Evolutionary conservation across 2,113 vertebrate species (phyloP).

Genomic region (Neodontobutis hainanensis): DNA sequence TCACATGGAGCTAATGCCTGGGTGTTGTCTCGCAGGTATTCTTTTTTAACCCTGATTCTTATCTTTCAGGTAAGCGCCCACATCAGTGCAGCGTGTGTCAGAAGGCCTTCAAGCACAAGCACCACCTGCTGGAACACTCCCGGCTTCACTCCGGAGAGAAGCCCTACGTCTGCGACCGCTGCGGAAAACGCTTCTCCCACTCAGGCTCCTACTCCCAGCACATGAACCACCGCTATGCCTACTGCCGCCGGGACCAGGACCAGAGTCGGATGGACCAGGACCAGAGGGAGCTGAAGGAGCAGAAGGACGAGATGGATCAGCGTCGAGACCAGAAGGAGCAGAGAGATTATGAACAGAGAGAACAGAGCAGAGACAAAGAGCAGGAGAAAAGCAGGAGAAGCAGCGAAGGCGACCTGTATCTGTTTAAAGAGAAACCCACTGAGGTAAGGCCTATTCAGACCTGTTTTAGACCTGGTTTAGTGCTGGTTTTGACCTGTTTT

Average conservation of each 20-base stretch:
- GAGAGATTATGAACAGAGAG: background rate
- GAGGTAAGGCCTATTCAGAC: background rate
- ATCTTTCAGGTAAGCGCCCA: background rate
- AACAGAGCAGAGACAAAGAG: background rate
- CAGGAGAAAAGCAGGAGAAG: no score
- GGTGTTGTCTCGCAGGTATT: no score
- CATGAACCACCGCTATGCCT: conserved; percentile 87
- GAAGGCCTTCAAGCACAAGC: conserved; percentile 7
- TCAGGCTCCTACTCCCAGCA: conserved; percentile 87
- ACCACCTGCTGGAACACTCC: background rate
- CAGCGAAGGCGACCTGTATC: no score
- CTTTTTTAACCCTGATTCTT: background rate
- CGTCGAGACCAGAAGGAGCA: background rate
- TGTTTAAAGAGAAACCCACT: no score
- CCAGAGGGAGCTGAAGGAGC: background rate
- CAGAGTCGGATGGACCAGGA: background rate
- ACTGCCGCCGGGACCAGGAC: conserved; percentile 60
- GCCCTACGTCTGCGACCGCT: conserved; percentile 30
- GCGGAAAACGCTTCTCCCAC: conserved; percentile 86
- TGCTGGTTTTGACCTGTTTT: background rate
- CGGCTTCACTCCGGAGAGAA: conserved; percentile 3
- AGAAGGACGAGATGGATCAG: background rate
- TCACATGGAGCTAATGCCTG: no score
- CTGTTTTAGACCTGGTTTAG: background rate
- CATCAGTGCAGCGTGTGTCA: background rate